Evolutionary conservation across 2,888 invertebrate genomes (phyloP).

Genomic region (Apamea epomidion): DNA sequence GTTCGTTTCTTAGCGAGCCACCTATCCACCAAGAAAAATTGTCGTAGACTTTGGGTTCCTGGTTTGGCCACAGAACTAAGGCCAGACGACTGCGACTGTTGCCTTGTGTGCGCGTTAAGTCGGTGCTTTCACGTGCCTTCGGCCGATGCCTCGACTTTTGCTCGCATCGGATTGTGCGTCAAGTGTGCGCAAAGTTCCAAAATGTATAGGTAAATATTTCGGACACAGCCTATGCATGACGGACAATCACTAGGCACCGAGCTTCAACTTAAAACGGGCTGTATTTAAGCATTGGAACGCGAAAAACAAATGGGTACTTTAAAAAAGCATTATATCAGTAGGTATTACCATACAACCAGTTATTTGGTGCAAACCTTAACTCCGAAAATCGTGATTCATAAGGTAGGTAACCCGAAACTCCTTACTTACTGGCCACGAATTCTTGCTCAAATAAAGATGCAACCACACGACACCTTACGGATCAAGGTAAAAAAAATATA

Average conservation of each 20-base stretch:
- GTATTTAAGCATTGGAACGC: neutral
- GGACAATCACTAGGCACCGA: conserved; percentile 4
- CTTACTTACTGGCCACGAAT: conserved; percentile 1
- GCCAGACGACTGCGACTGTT: neutral
- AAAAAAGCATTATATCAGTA: neutral
- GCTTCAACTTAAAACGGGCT: neutral
- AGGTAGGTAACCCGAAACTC: neutral
- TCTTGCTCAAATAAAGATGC: neutral
- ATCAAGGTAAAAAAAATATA: conserved; percentile 22
- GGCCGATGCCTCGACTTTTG: conserved; percentile 6
- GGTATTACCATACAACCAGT: neutral
- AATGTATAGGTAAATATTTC: neutral
- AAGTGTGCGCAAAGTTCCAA: conserved; percentile 5
- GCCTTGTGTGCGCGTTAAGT: neutral
- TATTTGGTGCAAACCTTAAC: neutral
- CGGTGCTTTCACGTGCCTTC: neutral
- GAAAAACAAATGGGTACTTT: neutral
- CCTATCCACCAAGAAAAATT: neutral
- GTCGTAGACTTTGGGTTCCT: neutral
- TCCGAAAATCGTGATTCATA: neutral
- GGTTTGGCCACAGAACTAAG: neutral
- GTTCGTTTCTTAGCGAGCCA: neutral
- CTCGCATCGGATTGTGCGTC: conserved; percentile 3
- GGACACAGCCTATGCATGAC: neutral
- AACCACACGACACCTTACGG: neutral